These are phyloP conservation scores for Girardinus metallicus DNA, from an alignment of 2,797 vertebrate genomes.

Conservation along the genomic window DNA sequence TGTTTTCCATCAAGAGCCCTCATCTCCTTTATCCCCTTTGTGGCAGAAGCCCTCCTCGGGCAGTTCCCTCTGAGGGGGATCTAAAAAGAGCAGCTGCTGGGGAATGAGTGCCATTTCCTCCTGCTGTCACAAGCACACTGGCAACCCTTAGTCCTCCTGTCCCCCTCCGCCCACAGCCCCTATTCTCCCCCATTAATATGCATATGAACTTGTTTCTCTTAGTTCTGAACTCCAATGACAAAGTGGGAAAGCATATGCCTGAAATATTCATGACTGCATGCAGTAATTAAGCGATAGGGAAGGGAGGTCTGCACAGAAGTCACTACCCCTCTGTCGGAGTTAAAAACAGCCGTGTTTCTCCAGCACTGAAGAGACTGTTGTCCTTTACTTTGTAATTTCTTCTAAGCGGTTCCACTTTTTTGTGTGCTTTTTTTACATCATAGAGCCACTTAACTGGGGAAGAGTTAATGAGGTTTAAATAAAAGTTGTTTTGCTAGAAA, in stretches of 20 bases:
- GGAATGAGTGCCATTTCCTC: slow-evolving; percentile 87
- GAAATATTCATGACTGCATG: slow-evolving; percentile 84
- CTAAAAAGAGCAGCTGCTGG: slow-evolving; percentile 90
- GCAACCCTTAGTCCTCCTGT: slow-evolving; percentile 73
- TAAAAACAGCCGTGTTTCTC: slow-evolving; percentile 53
- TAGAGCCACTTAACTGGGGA: slow-evolving; percentile 25
- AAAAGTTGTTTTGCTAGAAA: slow-evolving; percentile 47
- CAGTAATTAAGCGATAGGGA: slow-evolving; percentile 78
- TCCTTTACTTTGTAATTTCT: slow-evolving; percentile 65
- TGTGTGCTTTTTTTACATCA: slow-evolving; percentile 31
- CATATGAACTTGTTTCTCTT: slow-evolving; percentile 87
- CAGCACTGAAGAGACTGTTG: slow-evolving; percentile 55
- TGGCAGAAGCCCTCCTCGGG: slow-evolving; percentile 81
- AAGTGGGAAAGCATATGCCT: slow-evolving; percentile 88
- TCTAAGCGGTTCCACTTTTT: slow-evolving; percentile 45
- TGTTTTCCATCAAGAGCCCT: slow-evolving; percentile 87
- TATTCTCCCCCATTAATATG: slow-evolving; percentile 74
- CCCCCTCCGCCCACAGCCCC: slow-evolving; percentile 62
- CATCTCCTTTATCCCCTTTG: slow-evolving; percentile 91
- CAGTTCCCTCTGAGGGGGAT: slow-evolving; percentile 83
- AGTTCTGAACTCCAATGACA: slow-evolving; percentile 84
- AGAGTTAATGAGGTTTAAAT: slow-evolving; percentile 61
- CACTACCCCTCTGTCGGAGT: slow-evolving; percentile 61
- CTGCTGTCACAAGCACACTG: slow-evolving; percentile 84
- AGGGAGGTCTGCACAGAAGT: slow-evolving; percentile 62